Evolutionary conservation across 2,888 invertebrate species (phyloP), one percentile per base, ranked within the genome.

Genomic region (Villa cingulata): DNA sequence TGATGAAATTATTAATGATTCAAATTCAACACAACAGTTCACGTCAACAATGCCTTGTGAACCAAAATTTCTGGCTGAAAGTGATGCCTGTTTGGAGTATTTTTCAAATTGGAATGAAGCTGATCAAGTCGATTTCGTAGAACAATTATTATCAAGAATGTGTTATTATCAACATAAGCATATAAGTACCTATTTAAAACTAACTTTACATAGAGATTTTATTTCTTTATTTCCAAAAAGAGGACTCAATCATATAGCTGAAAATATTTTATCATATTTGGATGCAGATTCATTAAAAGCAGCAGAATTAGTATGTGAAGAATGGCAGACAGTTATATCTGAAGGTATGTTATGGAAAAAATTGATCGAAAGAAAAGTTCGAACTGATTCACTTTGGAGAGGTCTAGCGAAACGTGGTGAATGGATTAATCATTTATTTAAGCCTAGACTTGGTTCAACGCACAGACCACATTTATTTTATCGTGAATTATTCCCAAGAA

Each of bases 81-180:
- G 83, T 55, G 89, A 90, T 64, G 75, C 81, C 53, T 90, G 89
- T 67, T 76, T 91, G 65, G 82, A 82, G 67, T 80, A 79, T 66
- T 92, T 92, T 67, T 78, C 86, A 58, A 78, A 82, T 75, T 92
- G 91, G 91, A 87, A 82, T 74, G 94, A 95, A 72, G 80, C 84
- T 43, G 92, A 95, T 63, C 94, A 95, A 75, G 88, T 97, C 65
- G 88, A 92, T 64, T 95, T 96, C 69, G 92, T 97, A 62, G 91
- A 97, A 71, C 86, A 89, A 68, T 73, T 98, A 48, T 69, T 99
- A 61, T 83, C 90, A 46, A 82, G 89, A 47, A 97, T 99, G 96
- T 94, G 95, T 69, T 98, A 98, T 72, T 94, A 95, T 70, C 98
- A 99, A 65, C 97, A 98, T 67, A 96, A 96, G 18, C 91, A 94